Base-by-base conservation (phyloP, 2,888 invertebrate genomes). In the Himalopsyche kuldschensis region DNA sequence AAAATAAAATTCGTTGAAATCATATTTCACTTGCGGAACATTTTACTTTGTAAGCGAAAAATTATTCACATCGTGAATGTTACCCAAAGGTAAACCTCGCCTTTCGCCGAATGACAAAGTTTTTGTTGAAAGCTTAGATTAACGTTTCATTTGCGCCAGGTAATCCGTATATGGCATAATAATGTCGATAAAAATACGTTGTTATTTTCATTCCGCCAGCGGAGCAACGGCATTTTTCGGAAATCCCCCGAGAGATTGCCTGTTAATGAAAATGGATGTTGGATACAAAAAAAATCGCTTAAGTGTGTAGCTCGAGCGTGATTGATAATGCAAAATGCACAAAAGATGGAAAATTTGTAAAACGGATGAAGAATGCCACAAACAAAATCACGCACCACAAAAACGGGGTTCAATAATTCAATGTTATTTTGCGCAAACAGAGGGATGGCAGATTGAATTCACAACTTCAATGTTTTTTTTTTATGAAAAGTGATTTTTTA, bases 221-320 rank as follows among this genome's bases (percentile, higher is more conserved):
- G 55, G 24, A 55, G 55, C 55, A 55, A 55, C 24, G 55, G 55
- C 55, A 55, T 55, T 55, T 55, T 55, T 4, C 55, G 24, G 55
- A 55, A 55, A 32, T 32, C 31, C 75, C 75, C 24, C n/a, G 75
- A 75, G 75, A 75, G 32, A 31, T 75, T 32, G 32, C 32, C 30
- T 75, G 75, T 75, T 75, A 31, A 75, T 75, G 75, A 75, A 75
- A 75, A 75, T 75, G 75, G 75, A 75, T 75, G 75, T 32, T 75
- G 75, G 6, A n/a, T 24, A 10, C 4, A 20, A 30, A 75, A 75
- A 75, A 75, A 55, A 20, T 55, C 55, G 55, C 55, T 55, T 55
- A 55, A 55, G 55, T 55, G 55, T 20, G 20, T 41, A 41, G 55
- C 55, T 55, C 55, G 20, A 55, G 55, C 55, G 55, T 55, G 55